Evolutionary conservation across 2,797 vertebrate genomes (phyloP), one percentile per base, ranked within the genome.

Genomic region (Eupleurogrammus muticus): DNA sequence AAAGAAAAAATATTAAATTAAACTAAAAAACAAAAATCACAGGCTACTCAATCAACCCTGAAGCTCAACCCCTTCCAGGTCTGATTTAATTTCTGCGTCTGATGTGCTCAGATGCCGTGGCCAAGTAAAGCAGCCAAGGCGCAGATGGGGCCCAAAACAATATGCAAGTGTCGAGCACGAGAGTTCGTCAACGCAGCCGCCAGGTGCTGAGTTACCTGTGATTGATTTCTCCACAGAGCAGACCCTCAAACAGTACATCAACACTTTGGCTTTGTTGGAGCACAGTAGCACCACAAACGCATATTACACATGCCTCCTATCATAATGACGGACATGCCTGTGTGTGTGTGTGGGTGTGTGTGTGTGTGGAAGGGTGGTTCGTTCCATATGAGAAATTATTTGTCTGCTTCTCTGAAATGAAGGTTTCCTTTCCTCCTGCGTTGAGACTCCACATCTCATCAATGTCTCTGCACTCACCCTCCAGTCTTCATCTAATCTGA

Each of bases 401-500:
- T 61, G 17, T 66, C 49, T 65, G 53, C 46, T 63, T n/a, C 52
- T 73, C 59, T 80, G 38, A 76, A 36, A 55, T 35, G 58, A 63
- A 49, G 60, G 50, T 71, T 71, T 78, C 57, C 46, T 58, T 71
- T 66, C 50, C 63, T 55, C 32, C 60, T 17, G 54, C 64, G 66
- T 73, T 83, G 46, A 82, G 53, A 70, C 35, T 58, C 60, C 64
- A 40, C 72, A 32, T 81, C 52, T 74, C 72, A 79, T 82, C 86
- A 73, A 63, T 42, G 46, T 80, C 65, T 75, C 86, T 70, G 62
- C 70, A 53, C 59, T 79, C 49, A 16, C 65, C 74, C 77, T 84
- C 49, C 55, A 58, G 77, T 76, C 76, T 70, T 80, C 77, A 66
- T 84, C 71, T 66, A 79, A 75, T 88, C 78, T 73, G 70, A 87